These are phyloP conservation scores for Drosophila hamatofila DNA, from an alignment of 2,888 invertebrate species.

Conservation along the genomic window DNA sequence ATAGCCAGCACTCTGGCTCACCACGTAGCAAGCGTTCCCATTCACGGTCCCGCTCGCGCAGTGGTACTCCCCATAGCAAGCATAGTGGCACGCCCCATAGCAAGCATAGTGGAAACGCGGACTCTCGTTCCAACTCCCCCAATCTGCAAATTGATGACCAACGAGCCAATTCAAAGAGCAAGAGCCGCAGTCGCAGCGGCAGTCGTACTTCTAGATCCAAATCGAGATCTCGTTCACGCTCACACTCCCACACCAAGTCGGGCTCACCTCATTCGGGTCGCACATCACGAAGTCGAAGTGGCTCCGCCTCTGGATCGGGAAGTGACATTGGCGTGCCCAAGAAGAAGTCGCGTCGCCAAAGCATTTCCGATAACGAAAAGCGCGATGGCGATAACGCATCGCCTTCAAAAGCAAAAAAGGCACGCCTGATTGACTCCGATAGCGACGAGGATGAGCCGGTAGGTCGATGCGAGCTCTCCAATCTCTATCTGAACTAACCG, in stretches of 20 bases:
- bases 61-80: slow-evolving; percentile 61
- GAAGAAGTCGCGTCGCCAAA: slow-evolving; percentile 85
- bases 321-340: slow-evolving; percentile 82
- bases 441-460: slow-evolving; percentile 88
- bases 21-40: slow-evolving; percentile 27
- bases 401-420: slow-evolving; percentile 86
- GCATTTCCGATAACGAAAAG: slow-evolving; percentile 85
- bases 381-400: slow-evolving; percentile 61
- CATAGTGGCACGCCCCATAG: slow-evolving; percentile 53
- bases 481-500: neutral
- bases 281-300: slow-evolving; percentile 60
- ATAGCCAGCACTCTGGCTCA: slow-evolving; percentile 66
- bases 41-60: slow-evolving; percentile 35
- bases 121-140: slow-evolving; percentile 86
- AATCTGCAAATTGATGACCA: slow-evolving; percentile 86
- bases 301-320: slow-evolving; percentile 82
- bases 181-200: slow-evolving; percentile 68
- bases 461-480: neutral
- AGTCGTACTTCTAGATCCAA: slow-evolving; percentile 74
- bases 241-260: slow-evolving; percentile 63
- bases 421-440: slow-evolving; percentile 88
- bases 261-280: slow-evolving; percentile 55
- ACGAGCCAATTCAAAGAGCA: slow-evolving; percentile 81
- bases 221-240: slow-evolving; percentile 70
- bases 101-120: slow-evolving; percentile 73